Evolutionary conservation across 2,113 vertebrate species (phyloP).

Genomic region (Datnioides undecimradiatus): DNA sequence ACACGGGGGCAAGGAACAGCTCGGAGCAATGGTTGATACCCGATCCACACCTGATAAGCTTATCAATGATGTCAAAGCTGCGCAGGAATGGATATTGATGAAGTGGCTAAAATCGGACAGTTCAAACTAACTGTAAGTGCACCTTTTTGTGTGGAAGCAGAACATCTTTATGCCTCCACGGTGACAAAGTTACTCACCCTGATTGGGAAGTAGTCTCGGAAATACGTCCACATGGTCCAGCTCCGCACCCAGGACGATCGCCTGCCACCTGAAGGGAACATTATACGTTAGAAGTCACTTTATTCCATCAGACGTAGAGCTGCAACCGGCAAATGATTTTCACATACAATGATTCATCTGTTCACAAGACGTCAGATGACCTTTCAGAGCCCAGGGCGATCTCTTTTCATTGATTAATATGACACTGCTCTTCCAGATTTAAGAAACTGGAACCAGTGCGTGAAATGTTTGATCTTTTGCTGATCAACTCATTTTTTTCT

Average conservation of each 20-base stretch:
- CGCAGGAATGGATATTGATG: constrained; percentile 15
- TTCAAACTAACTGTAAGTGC: background rate
- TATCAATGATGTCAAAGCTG: constrained; percentile 34
- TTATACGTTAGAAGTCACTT: background rate
- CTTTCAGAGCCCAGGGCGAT: background rate
- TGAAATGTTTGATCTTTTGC: no score
- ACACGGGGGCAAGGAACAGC: constrained; percentile 43
- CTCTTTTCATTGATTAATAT: background rate
- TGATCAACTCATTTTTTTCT: no score
- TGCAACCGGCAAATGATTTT: background rate
- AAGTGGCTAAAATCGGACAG: constrained; percentile 1
- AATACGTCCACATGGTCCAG: constrained; percentile 97
- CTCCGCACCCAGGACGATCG: constrained; percentile 95
- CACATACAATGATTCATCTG: background rate
- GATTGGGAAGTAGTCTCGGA: constrained; percentile 96
- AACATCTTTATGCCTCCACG: rapidly evolving
- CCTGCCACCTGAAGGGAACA: constrained; percentile 87
- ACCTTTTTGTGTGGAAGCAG: background rate
- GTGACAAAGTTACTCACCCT: constrained; percentile 80
- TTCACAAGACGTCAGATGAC: background rate
- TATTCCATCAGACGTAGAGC: background rate
- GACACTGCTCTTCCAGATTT: no score
- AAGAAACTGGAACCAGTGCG: no score
- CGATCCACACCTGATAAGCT: constrained; percentile 44
- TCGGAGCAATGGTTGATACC: constrained; percentile 41